Evolutionary conservation across 2,113 vertebrate species (phyloP), one percentile per base, ranked within the genome.

Genomic region (Elephantulus edwardii): DNA sequence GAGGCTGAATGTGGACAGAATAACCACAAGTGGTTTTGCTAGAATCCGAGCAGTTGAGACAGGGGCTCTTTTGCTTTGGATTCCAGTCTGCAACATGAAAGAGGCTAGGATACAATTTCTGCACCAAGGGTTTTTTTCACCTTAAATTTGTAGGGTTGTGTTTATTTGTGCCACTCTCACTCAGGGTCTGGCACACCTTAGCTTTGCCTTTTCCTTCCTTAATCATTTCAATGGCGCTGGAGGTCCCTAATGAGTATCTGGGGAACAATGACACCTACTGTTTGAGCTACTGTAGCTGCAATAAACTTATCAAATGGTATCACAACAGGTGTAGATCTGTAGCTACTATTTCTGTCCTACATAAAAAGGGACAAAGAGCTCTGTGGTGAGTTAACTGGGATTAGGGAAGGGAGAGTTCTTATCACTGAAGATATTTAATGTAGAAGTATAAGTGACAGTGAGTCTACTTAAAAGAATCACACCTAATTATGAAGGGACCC

Each of bases 201-300:
- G 46, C 52, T 77, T 91, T 79, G 35, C n/a, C 58, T 75, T 92
- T 92, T 75, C 60, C 83, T 85, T 56, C 44, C 58, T 83, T 81
- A 64, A 64, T 95, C 76, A 78, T 68, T 86, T 83, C 89, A 66
- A 9, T 28, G 64, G 80, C 50, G 54, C 1, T 5, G 71, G 46
- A 42, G 12, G 76, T 86, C 75, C 76, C 89, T 86, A 66, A 77
- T 22, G 68, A 92, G 68, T 60, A 35, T 54, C 75, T 86, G 60
- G 58, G 68, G 66, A 95, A 83, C 93, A 94, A 88, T 80, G 89
- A 90, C 80, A 88, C n/a, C 30, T 83, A 86, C 86, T 93, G 91
- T 95, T 76, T 76, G 48, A 95, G 70, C 62, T 58, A 35, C 88
- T 82, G 62, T 48, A 80, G 77, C 80, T 89, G 66, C 83, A 88